These are phyloP conservation scores for Hydractinia symbiolongicarpus DNA, from an alignment of 30 jellyfish, hydroid and myxozoan genomes.

Conservation along the genomic window DNA sequence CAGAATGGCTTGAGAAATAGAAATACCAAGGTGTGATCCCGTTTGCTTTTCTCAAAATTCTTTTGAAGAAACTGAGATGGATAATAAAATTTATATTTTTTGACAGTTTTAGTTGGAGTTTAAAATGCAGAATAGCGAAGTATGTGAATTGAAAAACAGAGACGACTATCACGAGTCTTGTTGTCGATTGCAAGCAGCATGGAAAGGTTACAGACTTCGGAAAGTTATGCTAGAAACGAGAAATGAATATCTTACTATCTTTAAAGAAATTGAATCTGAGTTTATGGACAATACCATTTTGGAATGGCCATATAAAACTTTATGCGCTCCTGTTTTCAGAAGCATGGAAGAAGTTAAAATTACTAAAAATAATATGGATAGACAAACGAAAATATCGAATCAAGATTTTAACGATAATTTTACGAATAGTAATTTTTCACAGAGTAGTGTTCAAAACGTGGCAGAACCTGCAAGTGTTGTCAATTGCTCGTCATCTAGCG, in stretches of 20 bases:
- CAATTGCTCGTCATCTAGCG: neutral
- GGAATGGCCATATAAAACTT: neutral
- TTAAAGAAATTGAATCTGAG: constrained; percentile 4
- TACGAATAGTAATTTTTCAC: neutral
- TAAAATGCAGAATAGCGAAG: too few species aligned
- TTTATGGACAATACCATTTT: neutral
- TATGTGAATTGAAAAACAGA: too few species aligned
- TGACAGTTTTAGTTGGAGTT: too few species aligned
- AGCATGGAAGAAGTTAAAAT: neutral
- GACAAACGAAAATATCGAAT: neutral
- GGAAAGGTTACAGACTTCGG: constrained; percentile 25
- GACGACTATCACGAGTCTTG: neutral
- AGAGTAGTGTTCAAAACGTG: neutral
- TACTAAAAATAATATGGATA: neutral
- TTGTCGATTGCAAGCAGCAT: neutral
- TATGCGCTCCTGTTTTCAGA: constrained; percentile 17
- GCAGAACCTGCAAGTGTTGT: neutral
- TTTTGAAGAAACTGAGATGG: too few species aligned
- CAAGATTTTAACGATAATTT: neutral
- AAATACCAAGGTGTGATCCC: too few species aligned
- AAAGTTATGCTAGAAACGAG: constrained; percentile 20
- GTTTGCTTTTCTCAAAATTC: too few species aligned
- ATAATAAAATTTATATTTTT: too few species aligned
- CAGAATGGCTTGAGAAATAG: too few species aligned
- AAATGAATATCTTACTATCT: neutral